phyloP scores from a whole-genome alignment of 2,888 invertebrate genomes.

The Girardia tigrina region DNA sequence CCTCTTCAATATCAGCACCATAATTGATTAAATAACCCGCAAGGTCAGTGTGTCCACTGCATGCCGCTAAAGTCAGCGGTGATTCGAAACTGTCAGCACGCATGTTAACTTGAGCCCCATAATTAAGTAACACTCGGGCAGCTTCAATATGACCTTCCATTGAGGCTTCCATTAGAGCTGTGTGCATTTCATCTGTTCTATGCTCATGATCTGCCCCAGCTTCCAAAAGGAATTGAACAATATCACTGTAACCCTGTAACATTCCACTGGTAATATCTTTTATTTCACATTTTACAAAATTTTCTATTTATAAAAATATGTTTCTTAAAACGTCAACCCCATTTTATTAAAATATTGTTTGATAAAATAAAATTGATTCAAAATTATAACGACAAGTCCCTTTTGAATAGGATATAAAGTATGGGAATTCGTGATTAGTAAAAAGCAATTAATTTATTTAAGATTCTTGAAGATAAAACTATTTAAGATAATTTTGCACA shows the following conservation, averaged over 20 bases:
- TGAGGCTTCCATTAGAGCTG: constrained; percentile 94
- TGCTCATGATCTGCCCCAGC: constrained; percentile 92
- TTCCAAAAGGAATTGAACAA: constrained; percentile 66
- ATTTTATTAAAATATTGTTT: too few species aligned
- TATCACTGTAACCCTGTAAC: constrained; percentile 33
- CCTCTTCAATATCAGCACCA: constrained; percentile 95
- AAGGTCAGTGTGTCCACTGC: constrained; percentile 92
- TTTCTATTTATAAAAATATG: too few species aligned
- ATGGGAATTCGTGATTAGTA: too few species aligned
- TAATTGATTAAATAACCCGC: constrained; percentile 84
- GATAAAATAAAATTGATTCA: too few species aligned
- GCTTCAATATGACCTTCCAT: constrained; percentile 89
- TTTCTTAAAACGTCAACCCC: too few species aligned
- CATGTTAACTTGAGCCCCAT: constrained; percentile 79
- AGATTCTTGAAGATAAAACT: too few species aligned
- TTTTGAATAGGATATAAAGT: too few species aligned
- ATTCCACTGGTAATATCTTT: neutral
- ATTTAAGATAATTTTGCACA: too few species aligned
- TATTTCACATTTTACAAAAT: too few species aligned
- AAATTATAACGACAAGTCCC: too few species aligned
- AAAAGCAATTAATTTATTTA: too few species aligned
- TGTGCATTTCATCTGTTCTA: constrained; percentile 99
- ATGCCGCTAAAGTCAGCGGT: constrained; percentile 87
- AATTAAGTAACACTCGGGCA: constrained; percentile 72
- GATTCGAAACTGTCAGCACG: constrained; percentile 98